Evolutionary conservation across 2,113 vertebrate genomes (phyloP).

Genomic region (Lepus europaeus): DNA sequence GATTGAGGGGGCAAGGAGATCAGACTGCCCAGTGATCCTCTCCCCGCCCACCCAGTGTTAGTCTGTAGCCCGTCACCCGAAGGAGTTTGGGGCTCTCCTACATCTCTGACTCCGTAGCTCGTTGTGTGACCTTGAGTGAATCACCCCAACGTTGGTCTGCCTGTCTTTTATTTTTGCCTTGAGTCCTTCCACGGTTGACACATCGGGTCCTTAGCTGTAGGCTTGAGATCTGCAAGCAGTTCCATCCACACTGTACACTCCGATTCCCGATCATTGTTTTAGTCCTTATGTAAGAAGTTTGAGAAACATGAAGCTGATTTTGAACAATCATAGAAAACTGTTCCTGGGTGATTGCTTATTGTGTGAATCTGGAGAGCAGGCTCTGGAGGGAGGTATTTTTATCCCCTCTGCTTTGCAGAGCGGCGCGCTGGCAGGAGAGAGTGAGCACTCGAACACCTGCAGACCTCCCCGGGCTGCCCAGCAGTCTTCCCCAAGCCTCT

Average conservation of each 20-base stretch:
- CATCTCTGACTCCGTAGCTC: not conserved
- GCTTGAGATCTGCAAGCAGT: not conserved
- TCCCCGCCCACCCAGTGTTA: too few relatives aligned
- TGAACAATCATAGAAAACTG: not conserved
- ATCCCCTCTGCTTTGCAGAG: not conserved
- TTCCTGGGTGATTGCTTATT: not conserved
- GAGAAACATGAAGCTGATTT: constrained; percentile 25
- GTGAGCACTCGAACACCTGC: accelerated
- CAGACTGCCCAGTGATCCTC: not conserved
- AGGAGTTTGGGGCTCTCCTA: not conserved
- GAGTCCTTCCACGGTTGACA: not conserved
- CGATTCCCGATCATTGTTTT: not conserved
- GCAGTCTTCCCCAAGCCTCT: too few relatives aligned
- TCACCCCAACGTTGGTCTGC: not conserved
- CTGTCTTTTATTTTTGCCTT: not conserved
- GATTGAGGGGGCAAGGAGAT: too few relatives aligned
- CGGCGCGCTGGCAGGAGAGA: not conserved
- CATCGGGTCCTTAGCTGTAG: not conserved
- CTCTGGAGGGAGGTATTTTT: not conserved
- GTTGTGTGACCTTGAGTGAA: not conserved
- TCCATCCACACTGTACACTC: too few relatives aligned
- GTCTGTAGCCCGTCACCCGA: not conserved
- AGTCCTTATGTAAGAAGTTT: not conserved
- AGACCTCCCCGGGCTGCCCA: too few relatives aligned
- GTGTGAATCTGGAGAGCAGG: not conserved